A percentile compares a stretch with the other conserved stretches of the same genome.
Conservation (phyloP, 2,113 vertebrate species). For the Mugil cephalus region DNA sequence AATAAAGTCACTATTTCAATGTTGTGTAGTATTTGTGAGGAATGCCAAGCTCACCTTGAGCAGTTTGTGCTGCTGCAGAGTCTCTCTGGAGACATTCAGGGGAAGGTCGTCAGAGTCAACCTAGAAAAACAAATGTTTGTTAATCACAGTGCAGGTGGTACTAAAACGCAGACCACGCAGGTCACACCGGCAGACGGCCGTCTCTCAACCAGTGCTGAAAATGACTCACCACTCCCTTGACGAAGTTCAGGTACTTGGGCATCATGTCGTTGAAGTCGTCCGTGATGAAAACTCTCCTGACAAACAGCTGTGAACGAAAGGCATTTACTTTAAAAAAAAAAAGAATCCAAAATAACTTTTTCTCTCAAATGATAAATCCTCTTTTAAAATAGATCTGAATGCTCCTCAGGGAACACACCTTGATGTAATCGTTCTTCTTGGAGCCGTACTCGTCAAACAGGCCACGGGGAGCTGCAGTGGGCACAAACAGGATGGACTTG, state of each 20-base stretch:
- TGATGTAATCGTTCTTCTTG: slow-evolving; percentile 98
- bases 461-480: slow-evolving; percentile 93
- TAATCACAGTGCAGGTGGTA: background rate
- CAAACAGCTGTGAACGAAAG: slow-evolving; percentile 87
- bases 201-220: background rate
- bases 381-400: background rate
- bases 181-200: too few species aligned
- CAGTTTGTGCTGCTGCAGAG: slow-evolving; percentile 98
- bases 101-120: slow-evolving; percentile 99
- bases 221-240: slow-evolving; percentile 96
- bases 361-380: background rate
- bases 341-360: background rate
- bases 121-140: slow-evolving; percentile 70
- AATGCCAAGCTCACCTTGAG: slow-evolving; percentile 87
- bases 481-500: slow-evolving; percentile 97
- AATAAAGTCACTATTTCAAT: too few species aligned
- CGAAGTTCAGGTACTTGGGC: slow-evolving; percentile 98
- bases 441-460: slow-evolving; percentile 98
- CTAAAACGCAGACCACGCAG: background rate
- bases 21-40: background rate
- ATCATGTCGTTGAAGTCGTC: slow-evolving; percentile 99
- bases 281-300: slow-evolving; percentile 98
- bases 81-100: slow-evolving; percentile 97
- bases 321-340: background rate
- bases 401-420: slow-evolving; percentile 79